Conservation (phyloP, 1,140 invertebrate genomes). For the Bilobella aurantiaca region DNA sequence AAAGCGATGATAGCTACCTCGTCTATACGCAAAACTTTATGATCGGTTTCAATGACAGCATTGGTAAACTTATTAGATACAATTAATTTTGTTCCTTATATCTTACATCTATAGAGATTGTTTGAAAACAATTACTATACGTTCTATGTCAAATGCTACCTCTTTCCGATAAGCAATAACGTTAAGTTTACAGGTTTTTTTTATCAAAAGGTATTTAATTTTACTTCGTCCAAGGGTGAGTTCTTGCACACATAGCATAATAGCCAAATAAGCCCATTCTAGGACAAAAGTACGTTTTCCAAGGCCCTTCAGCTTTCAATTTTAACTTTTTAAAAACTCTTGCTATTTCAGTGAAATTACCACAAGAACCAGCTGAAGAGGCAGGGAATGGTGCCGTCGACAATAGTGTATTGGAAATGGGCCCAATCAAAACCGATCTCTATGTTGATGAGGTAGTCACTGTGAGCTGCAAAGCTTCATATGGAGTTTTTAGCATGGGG, state of each 20-base stretch:
- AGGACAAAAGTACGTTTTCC: too few relatives aligned
- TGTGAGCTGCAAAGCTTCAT: not conserved
- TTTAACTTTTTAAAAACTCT: too few relatives aligned
- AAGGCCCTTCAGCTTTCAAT: too few relatives aligned
- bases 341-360: too few relatives aligned
- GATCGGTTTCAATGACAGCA: not conserved
- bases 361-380: not conserved
- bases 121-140: too few relatives aligned
- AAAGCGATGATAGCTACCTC: not conserved
- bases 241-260: too few relatives aligned
- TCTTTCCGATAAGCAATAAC: too few relatives aligned
- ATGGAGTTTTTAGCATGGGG: not conserved
- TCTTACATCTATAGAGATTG: not conserved
- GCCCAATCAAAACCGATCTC: not conserved
- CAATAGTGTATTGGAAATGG: not conserved
- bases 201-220: too few relatives aligned
- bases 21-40: not conserved
- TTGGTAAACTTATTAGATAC: not conserved
- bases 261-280: too few relatives aligned
- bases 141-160: too few relatives aligned
- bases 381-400: not conserved
- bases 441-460: not conserved
- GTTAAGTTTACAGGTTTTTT: too few relatives aligned
- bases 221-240: too few relatives aligned
- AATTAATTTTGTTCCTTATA: not conserved